These are phyloP conservation scores for Laterallus jamaicensis DNA, from an alignment of 2,113 vertebrate genomes.

Conservation along the genomic window DNA sequence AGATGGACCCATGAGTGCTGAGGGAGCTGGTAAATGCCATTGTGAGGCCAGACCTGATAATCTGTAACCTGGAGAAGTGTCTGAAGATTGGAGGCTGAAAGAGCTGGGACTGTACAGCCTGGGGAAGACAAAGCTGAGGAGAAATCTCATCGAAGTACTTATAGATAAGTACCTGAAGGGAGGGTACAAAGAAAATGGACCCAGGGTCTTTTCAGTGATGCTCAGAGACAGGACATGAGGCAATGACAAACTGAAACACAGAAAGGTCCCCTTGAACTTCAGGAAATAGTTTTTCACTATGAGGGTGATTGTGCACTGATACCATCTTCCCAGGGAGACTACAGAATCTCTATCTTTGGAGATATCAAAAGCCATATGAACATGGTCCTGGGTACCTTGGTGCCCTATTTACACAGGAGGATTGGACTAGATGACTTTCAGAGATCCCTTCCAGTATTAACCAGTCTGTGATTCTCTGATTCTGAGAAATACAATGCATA, in stretches of 20 bases:
- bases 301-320: not conserved
- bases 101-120: not conserved
- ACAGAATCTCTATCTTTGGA: not conserved
- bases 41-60: not conserved
- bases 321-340: not conserved
- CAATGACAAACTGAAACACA: not conserved
- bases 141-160: not conserved
- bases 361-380: not conserved
- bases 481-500: not conserved
- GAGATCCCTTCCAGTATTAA: not conserved
- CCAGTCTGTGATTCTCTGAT: not conserved
- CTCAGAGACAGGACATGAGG: not conserved
- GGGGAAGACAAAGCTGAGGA: not conserved
- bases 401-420: not conserved
- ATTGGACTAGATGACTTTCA: not conserved
- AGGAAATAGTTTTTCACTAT: not conserved
- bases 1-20: not conserved
- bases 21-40: not conserved
- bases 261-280: not conserved
- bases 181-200: not conserved
- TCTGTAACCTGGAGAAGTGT: not conserved
- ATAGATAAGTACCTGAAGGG: not conserved
- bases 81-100: not conserved
- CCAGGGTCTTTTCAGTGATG: not conserved
- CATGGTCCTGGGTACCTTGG: not conserved